phyloP scores from a whole-genome alignment of 2,888 invertebrate genomes.

The Tubulanus polymorphus region DNA sequence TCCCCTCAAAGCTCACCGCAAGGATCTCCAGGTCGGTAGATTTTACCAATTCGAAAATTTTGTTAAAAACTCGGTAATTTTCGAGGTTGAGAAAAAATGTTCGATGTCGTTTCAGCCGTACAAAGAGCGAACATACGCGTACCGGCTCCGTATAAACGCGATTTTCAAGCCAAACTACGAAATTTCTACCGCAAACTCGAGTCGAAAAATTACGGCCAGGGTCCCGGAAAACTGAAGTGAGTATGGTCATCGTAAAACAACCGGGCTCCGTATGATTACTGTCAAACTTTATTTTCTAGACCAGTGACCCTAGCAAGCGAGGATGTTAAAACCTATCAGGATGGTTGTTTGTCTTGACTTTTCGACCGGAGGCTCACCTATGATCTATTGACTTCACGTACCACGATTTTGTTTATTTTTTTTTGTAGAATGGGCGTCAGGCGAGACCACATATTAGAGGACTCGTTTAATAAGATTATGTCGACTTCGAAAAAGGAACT shows the following conservation, averaged over 20 bases:
- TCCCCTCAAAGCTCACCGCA: constrained; percentile 69
- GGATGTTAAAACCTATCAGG: no score
- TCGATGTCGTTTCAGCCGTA: constrained; percentile 32
- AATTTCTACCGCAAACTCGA: constrained; percentile 93
- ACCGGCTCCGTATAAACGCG: constrained; percentile 84
- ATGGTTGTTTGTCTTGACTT: no score
- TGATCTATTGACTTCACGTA: no score
- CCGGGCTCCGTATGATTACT: no score
- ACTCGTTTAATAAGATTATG: constrained; percentile 95
- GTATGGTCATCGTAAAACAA: no score
- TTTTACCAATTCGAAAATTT: background rate
- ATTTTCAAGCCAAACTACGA: constrained; percentile 90
- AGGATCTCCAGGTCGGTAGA: constrained; percentile 64
- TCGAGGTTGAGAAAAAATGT: no score
- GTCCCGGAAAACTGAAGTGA: constrained; percentile 93
- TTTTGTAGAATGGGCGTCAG: constrained; percentile 78
- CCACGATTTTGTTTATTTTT: no score
- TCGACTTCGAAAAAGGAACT: constrained; percentile 91
- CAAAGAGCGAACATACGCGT: constrained; percentile 69
- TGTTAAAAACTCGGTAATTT: background rate
- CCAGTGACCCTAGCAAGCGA: no score
- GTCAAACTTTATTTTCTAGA: no score
- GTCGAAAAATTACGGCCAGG: constrained; percentile 94
- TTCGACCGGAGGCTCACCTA: no score
- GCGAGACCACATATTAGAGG: constrained; percentile 87